phyloP scores from a whole-genome alignment of 2,888 invertebrate genomes.

The Cryptocheilus praepositus region DNA sequence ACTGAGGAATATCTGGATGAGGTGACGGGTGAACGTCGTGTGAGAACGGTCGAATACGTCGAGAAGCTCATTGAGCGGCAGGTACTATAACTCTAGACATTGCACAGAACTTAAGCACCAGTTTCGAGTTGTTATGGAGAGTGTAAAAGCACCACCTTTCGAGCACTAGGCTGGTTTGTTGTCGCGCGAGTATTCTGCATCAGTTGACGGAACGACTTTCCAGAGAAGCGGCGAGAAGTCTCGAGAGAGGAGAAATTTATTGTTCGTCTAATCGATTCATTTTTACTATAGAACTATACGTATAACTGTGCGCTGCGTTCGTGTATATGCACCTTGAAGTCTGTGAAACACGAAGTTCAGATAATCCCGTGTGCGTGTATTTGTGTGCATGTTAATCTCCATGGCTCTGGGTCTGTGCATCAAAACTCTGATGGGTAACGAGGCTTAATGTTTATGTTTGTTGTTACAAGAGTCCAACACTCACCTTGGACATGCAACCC shows the following conservation, averaged over 20 bases:
- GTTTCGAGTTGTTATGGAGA: constrained; percentile 7
- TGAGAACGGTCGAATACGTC: constrained; percentile 94
- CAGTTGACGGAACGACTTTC: neutral
- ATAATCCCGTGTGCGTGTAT: constrained; percentile 30
- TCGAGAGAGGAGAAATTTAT: neutral
- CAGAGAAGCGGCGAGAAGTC: neutral
- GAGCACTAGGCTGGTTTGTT: constrained; percentile 8
- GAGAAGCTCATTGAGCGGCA: constrained; percentile 97
- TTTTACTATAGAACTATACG: too few species aligned
- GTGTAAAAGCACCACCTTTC: constrained; percentile 7
- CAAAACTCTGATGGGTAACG: constrained; percentile 21
- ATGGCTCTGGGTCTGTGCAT: constrained; percentile 27
- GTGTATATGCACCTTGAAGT: neutral
- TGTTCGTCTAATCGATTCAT: too few species aligned
- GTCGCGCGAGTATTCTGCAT: neutral
- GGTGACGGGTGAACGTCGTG: constrained; percentile 88
- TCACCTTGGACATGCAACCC: constrained; percentile 70
- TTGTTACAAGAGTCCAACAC: constrained; percentile 70
- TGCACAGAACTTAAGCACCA: constrained; percentile 45
- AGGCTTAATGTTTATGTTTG: constrained; percentile 45
- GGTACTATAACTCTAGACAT: constrained; percentile 78
- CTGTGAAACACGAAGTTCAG: constrained; percentile 16
- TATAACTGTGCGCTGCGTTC: constrained; percentile 2
- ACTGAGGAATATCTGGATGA: constrained; percentile 94
- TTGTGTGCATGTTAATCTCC: constrained; percentile 36